Evolutionary conservation across 2,113 vertebrate genomes (phyloP).

Genomic region (zebrafish (Danio rerio)): DNA sequence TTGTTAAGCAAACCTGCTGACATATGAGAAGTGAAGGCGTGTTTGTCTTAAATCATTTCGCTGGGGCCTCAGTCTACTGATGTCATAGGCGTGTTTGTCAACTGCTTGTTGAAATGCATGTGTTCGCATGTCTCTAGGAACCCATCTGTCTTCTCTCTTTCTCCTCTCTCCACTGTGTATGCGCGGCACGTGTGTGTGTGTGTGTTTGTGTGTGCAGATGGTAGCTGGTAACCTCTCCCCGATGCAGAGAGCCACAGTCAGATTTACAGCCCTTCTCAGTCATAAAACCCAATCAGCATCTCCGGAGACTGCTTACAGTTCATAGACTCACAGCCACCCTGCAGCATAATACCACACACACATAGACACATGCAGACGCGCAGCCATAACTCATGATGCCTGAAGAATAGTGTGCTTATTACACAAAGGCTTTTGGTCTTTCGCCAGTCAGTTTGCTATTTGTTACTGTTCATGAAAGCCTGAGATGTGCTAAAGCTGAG

Average conservation of each 20-base stretch:
- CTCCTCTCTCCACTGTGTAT: not conserved
- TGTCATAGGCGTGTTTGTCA: slow-evolving; percentile 17
- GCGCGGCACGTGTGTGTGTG: not conserved
- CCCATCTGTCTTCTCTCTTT: slow-evolving; percentile 39
- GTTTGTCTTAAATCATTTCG: slow-evolving; percentile 29
- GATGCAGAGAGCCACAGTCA: slow-evolving; percentile 33
- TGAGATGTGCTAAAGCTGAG: not conserved
- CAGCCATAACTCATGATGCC: not conserved
- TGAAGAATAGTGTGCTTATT: not conserved
- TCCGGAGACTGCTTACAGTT: slow-evolving; percentile 32
- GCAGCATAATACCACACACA: slow-evolving; percentile 14
- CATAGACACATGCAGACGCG: not conserved
- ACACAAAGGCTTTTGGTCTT: slow-evolving; percentile 17
- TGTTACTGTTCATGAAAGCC: not conserved
- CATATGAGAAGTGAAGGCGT: slow-evolving; percentile 21
- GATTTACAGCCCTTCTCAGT: slow-evolving; percentile 34
- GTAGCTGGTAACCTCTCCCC: slow-evolving; percentile 32
- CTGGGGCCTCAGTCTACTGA: not conserved
- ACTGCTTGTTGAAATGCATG: slow-evolving; percentile 34
- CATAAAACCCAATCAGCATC: slow-evolving; percentile 34
- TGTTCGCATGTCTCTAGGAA: not conserved
- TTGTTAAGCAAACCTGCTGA: slow-evolving; percentile 26
- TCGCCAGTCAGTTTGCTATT: not conserved
- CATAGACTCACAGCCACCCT: slow-evolving; percentile 9
- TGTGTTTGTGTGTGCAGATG: slow-evolving; percentile 21